Percentiles rank a stretch among this genome's conserved stretches.
Conservation (phyloP, 2,888 invertebrate genomes). For the Pristionchus fissidentatus region DNA sequence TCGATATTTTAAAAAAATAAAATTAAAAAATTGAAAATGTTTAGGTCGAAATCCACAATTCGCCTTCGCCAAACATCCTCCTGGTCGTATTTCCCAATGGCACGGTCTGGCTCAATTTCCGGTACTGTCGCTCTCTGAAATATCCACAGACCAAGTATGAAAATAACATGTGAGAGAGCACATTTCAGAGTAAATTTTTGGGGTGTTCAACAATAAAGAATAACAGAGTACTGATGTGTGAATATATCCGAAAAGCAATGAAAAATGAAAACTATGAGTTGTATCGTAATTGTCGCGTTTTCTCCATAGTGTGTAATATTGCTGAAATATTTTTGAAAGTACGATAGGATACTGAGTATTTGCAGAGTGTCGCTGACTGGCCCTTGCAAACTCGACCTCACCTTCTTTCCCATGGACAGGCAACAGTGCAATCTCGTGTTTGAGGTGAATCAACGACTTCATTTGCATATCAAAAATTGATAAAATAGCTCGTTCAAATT, state of each 20-base stretch:
- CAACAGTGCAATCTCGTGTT: conserved; percentile 74
- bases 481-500: no score
- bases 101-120: conserved; percentile 73
- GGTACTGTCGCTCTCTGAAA: conserved; percentile 56
- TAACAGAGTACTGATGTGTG: no score
- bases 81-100: conserved; percentile 75
- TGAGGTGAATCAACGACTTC: conserved; percentile 61
- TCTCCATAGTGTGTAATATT: no score
- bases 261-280: no score
- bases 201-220: not conserved
- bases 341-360: not conserved
- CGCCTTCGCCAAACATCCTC: conserved; percentile 73
- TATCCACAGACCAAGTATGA: no score
- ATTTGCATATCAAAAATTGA: not conserved
- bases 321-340: not conserved
- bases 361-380: conserved; percentile 65
- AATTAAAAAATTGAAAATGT: not conserved
- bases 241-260: no score
- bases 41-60: conserved; percentile 73
- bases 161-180: no score
- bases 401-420: conserved; percentile 74
- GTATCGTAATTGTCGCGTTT: no score
- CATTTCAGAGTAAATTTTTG: no score
- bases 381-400: conserved; percentile 66
- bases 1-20: no score